Evolutionary conservation across 2,797 vertebrate species (phyloP).

Genomic region (Paguma larvata): DNA sequence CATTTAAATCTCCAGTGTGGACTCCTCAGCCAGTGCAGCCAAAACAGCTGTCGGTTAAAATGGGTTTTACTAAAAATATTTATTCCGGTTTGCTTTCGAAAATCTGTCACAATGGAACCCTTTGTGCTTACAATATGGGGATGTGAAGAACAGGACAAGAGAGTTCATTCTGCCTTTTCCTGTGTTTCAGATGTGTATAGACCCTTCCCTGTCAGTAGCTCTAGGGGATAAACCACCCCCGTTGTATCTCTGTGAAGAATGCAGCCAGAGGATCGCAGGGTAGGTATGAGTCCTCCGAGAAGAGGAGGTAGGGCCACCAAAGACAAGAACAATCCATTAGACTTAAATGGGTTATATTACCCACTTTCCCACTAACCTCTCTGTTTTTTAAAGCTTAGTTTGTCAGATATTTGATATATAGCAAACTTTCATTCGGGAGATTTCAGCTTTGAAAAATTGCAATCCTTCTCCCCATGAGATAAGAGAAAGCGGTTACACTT

Average conservation of each 20-base stretch:
- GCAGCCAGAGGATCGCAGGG: conserved; percentile 99
- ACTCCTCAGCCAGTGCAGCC: background rate
- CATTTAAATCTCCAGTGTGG: background rate
- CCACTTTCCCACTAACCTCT: background rate
- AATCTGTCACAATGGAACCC: background rate
- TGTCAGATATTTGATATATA: background rate
- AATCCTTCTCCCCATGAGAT: conserved; percentile 15
- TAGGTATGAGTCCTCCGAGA: conserved; percentile 86
- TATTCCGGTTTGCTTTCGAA: conserved; percentile 9
- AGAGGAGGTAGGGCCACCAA: background rate
- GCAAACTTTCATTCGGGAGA: conserved; percentile 1
- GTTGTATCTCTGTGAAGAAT: conserved; percentile 98
- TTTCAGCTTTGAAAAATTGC: conserved; percentile 37
- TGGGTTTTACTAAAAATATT: conserved; percentile 34
- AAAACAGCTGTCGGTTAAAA: background rate
- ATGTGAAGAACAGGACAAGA: background rate
- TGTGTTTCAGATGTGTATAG: conserved; percentile 97
- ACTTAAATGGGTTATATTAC: background rate
- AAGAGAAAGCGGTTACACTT: conserved; percentile 68
- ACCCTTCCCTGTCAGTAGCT: conserved; percentile 97
- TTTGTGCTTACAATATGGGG: background rate
- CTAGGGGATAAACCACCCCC: conserved; percentile 99
- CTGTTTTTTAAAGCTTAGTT: conserved; percentile 42
- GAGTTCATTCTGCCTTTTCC: conserved; percentile 71
- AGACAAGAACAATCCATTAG: background rate